These are phyloP conservation scores for Pocillopora meandrina DNA, from an alignment of 92 coral and sea anemone genomes.

Conservation along the genomic window DNA sequence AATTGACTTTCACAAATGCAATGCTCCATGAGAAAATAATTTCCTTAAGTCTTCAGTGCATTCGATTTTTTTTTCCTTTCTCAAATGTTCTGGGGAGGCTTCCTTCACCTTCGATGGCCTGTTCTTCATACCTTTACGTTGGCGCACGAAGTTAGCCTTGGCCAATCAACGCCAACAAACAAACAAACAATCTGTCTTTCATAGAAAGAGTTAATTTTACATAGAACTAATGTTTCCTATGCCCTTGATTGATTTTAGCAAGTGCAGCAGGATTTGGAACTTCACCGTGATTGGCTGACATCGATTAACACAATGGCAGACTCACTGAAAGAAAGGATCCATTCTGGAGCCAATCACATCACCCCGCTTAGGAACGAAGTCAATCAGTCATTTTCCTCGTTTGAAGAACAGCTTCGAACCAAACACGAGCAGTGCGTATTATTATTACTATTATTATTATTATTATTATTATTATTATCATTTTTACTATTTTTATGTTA, in stretches of 20 bases:
- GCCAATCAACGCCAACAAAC: no score
- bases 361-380: slow-evolving; percentile 69
- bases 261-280: slow-evolving; percentile 73
- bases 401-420: slow-evolving; percentile 58
- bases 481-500: no score
- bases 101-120: no score
- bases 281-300: slow-evolving; percentile 77
- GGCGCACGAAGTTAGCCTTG: no score
- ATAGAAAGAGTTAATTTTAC: background rate
- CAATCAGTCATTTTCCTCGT: slow-evolving; percentile 65
- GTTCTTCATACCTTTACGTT: no score
- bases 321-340: slow-evolving; percentile 57
- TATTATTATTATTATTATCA: background rate
- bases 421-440: slow-evolving; percentile 54
- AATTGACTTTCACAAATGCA: no score
- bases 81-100: no score
- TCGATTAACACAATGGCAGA: slow-evolving; percentile 68
- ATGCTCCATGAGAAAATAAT: no score
- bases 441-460: background rate
- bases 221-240: background rate
- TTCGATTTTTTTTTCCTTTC: no score
- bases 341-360: slow-evolving; percentile 63
- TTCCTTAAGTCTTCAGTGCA: no score
- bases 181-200: no score
- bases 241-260: slow-evolving; percentile 37